A percentile compares a stretch with the other conserved stretches of the same genome.
Evolutionary conservation across 2,888 invertebrate species (phyloP).

Genomic region (Autographa gamma): DNA sequence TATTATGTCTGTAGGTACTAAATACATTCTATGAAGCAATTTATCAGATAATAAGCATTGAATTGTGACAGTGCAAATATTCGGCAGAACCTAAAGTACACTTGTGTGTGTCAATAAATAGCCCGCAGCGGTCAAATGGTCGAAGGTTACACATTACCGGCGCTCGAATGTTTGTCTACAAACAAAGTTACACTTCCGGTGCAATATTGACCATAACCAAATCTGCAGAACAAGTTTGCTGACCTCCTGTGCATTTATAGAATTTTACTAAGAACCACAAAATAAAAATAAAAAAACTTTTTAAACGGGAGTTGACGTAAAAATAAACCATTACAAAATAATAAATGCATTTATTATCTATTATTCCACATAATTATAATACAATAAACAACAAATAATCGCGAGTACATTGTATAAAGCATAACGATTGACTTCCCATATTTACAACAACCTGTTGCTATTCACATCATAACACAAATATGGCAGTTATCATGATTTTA

Average conservation of each 20-base stretch:
- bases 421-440: conserved; percentile 13
- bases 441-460: conserved; percentile 25
- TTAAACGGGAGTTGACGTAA: background rate
- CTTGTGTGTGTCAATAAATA: background rate
- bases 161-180: background rate
- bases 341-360: conserved; percentile 29
- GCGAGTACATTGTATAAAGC: conserved; percentile 19
- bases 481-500: conserved; percentile 18
- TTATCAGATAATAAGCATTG: too few relatives aligned
- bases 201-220: background rate
- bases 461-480: conserved; percentile 5
- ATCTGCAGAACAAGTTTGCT: background rate
- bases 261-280: background rate
- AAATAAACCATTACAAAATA: conserved; percentile 7
- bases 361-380: conserved; percentile 25
- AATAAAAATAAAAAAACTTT: background rate
- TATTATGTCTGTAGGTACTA: too few relatives aligned
- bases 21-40: too few relatives aligned
- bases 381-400: conserved; percentile 22
- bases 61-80: too few relatives aligned
- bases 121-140: background rate
- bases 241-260: background rate
- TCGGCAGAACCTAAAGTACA: background rate
- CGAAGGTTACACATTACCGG: background rate
- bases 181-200: background rate